Evolutionary conservation across 1,140 invertebrate genomes (phyloP), one percentile per base, ranked within the genome.

Genomic region (Atopsyche davidsoni): DNA sequence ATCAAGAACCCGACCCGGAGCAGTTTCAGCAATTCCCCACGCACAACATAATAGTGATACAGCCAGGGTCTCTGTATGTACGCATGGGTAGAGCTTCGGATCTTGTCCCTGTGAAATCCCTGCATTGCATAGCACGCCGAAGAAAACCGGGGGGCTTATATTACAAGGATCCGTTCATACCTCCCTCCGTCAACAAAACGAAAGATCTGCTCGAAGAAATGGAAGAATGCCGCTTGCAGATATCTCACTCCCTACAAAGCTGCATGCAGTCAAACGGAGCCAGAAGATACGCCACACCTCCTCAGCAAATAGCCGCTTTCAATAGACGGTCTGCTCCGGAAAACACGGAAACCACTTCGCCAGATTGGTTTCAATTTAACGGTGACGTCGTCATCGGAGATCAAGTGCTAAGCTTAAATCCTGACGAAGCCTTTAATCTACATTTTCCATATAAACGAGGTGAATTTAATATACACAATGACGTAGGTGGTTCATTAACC

Each of bases 11-110:
- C 11, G 67, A 66, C 46, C 62, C 64, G 13, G 70, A 72, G 48
- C 67, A 66, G 46, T 74, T 75, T 53, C 64, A 83, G 69, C 78
- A 81, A 67, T 79, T 82, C 54, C 83, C 85, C 58, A 79, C 85
- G 1, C 84, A 87, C 59, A 83, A 83, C 21, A 85, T 92, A 22
- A 86, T 97, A 32, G 84, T 96, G n/a, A 92, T 97, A 38, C 92
- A 97, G 67, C 92, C 93, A 42, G 94, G 94, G 6, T 96, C 93
- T 0, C 78, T 87, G 38, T 85, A 92, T 64, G 73, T 97, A 11
- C 72, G 90, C 39, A 90, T 97, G 61, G 92, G 92, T 2, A 70
- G 88, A 63, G 92, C 92, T 4, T 90, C 89, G 1, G 92, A 96
- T 69, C 70, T 91, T 2, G 83, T 88, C 65, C 93, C 93, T 22